phyloP scores from a whole-genome alignment of 1,140 invertebrate species.

The Drosophila ficusphila region DNA sequence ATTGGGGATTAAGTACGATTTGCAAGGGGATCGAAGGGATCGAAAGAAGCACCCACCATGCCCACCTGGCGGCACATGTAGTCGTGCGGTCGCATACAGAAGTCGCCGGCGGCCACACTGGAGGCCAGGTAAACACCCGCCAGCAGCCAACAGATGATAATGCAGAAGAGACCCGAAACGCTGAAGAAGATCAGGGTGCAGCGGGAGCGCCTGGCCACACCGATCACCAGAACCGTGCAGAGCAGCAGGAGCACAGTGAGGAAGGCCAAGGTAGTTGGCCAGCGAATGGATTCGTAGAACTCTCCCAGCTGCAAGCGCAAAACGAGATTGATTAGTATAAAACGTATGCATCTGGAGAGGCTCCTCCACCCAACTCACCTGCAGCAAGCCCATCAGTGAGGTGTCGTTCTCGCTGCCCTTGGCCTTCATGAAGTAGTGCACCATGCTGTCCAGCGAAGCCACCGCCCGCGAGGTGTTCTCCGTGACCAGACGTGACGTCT shows the following conservation, averaged over 20 bases:
- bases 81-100: conserved; percentile 89
- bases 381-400: conserved; percentile 87
- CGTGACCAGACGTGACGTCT: conserved; percentile 87
- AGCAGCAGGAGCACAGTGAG: conserved; percentile 91
- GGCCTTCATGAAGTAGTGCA: conserved; percentile 89
- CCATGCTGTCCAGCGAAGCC: conserved; percentile 84
- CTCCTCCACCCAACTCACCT: conserved; percentile 84
- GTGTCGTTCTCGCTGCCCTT: conserved; percentile 88
- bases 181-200: conserved; percentile 92
- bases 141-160: conserved; percentile 92
- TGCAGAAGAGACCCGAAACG: conserved; percentile 91
- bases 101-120: conserved; percentile 89
- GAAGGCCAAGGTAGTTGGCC: conserved; percentile 92
- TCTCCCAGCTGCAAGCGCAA: conserved; percentile 84
- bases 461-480: conserved; percentile 89
- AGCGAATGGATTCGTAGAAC: conserved; percentile 88
- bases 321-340: background rate
- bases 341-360: too few relatives aligned
- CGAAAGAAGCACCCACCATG: conserved; percentile 58
- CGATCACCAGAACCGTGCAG: conserved; percentile 92
- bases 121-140: conserved; percentile 90
- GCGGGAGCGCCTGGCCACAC: conserved; percentile 91
- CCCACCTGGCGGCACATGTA: conserved; percentile 83
- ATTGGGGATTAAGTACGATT: background rate
- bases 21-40: background rate